Evolutionary conservation across 2,888 invertebrate species (phyloP), one percentile per base, ranked within the genome.

Genomic region (Stenotaenia linearis): DNA sequence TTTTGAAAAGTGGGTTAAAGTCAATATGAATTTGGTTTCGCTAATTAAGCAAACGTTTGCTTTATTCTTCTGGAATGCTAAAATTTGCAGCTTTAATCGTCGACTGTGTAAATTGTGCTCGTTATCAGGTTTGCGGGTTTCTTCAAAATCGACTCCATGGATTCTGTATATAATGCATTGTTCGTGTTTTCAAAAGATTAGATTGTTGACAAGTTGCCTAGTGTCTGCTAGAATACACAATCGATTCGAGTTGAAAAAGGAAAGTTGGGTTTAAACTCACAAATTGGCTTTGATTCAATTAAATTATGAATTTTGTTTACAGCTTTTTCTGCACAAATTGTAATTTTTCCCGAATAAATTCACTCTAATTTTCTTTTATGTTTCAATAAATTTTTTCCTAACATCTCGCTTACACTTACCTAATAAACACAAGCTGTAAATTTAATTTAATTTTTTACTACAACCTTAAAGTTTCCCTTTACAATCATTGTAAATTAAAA

Each of bases 151-250:
- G 25, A 61, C 3, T 23, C 61, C 25, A 25, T 61, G 61, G 61
- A 61, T 61, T 61, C n/a, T 61, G 10, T 18, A 45, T n/a, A n/a
- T 61, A 61, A 61, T 61, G 61, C 61, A 25, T 61, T 61, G 61
- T 61, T 61, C 61, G 61, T 61, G 61, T 61, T 61, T 61, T 23
- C 25, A 61, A 61, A 23, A 61, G 61, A 61, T 61, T 61, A 61
- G 61, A 61, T 61, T 28, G 61, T 61, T 61, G 61, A 61, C 61
- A 61, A 61, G 61, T 61, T 61, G 61, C 61, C 15, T 9, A 7
- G 25, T 15, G 12, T 1, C 7, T 25, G 61, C 23, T 23, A 15
- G 25, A 25, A 61, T 61, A 23, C 25, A 23, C 45, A 45, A 45
- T 2, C 61, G 15, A 25, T 25, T 61, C 61, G 23, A 61, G 23